Evolutionary conservation across 2,113 vertebrate species (phyloP).

Genomic region (Lanius ludovicianus): DNA sequence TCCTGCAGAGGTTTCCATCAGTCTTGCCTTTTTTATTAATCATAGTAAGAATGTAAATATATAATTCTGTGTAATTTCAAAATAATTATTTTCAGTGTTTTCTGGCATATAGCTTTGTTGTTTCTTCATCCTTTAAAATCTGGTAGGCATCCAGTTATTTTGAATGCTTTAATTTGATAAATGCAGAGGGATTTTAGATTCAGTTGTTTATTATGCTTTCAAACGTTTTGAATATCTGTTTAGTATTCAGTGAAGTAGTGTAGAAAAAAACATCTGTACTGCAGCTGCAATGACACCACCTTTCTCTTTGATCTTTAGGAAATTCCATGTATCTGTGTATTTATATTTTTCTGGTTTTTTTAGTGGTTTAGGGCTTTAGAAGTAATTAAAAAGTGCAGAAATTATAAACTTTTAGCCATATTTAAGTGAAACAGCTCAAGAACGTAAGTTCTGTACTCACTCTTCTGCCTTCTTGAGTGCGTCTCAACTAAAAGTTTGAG

Average conservation of each 20-base stretch:
- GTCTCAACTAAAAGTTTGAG: neutral
- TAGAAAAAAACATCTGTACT: constrained; percentile 54
- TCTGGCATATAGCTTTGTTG: neutral
- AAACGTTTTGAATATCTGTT: constrained; percentile 26
- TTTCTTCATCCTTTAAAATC: constrained; percentile 1
- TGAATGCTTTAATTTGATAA: constrained; percentile 38
- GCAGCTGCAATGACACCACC: constrained; percentile 52
- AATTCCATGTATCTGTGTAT: neutral
- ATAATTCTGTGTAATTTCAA: constrained; percentile 46
- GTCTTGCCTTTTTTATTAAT: neutral
- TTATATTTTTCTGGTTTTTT: neutral
- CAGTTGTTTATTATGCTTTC: constrained; percentile 57
- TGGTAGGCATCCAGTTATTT: constrained; percentile 42
- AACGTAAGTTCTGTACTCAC: neutral
- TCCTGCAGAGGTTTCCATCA: neutral
- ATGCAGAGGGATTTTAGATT: constrained; percentile 43
- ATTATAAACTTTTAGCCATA: neutral
- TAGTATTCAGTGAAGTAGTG: constrained; percentile 9
- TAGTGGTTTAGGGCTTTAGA: neutral
- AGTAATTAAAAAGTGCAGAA: neutral
- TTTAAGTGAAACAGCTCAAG: neutral
- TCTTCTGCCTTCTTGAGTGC: neutral
- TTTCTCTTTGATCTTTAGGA: constrained; percentile 2
- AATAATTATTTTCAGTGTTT: constrained; percentile 33
- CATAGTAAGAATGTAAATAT: neutral